phyloP scores from a whole-genome alignment of 2,888 invertebrate species.

The Neuroscelio doddi region DNA sequence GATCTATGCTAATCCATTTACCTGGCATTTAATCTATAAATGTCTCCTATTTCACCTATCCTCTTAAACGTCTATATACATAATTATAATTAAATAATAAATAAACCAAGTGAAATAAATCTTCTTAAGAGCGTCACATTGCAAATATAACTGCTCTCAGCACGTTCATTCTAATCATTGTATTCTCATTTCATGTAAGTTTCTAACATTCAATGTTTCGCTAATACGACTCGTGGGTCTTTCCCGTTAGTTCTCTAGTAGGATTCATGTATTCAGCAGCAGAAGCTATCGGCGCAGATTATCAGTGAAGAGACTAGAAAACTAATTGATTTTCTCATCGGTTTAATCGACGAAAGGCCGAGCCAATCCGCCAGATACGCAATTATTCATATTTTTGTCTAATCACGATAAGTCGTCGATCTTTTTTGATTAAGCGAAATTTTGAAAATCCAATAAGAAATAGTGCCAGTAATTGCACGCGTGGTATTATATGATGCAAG shows the following conservation, averaged over 20 bases:
- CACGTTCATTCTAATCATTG: constrained; percentile 21
- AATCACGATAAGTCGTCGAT: constrained; percentile 23
- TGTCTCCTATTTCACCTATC: no score
- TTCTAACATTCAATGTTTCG: no score
- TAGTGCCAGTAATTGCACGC: constrained; percentile 17
- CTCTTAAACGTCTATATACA: no score
- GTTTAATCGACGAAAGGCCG: constrained; percentile 38
- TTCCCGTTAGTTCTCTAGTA: background rate
- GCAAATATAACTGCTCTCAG: constrained; percentile 47
- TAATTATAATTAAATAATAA: no score
- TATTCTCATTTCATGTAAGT: constrained; percentile 17
- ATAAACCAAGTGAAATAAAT: no score
- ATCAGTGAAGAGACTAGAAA: constrained; percentile 33
- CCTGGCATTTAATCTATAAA: no score
- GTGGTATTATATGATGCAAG: constrained; percentile 13
- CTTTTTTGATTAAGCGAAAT: constrained; percentile 1
- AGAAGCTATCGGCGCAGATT: constrained; percentile 23
- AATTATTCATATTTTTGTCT: constrained; percentile 4
- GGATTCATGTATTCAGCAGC: background rate
- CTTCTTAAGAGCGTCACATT: no score
- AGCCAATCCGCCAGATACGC: constrained; percentile 14
- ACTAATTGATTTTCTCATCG: constrained; percentile 44
- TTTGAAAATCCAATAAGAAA: constrained; percentile 18
- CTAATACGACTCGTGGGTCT: background rate
- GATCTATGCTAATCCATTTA: no score